Conservation (phyloP, 2,113 vertebrate genomes). For the Abramis brama region DNA sequence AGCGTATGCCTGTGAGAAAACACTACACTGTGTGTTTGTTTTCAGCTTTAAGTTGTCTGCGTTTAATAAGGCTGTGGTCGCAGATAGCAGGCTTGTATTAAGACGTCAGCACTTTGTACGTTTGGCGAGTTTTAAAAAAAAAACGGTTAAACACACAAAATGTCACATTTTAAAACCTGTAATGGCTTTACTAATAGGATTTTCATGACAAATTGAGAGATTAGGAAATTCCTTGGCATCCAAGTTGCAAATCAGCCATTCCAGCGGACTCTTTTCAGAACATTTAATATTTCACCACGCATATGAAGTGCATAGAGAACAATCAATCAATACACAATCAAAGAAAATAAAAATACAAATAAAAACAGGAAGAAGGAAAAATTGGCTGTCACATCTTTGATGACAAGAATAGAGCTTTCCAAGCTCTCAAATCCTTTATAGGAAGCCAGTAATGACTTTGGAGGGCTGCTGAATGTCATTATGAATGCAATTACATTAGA, state of each 20-base stretch:
- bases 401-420: neutral
- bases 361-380: neutral
- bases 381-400: neutral
- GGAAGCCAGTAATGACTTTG: neutral
- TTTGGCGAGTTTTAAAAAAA: neutral
- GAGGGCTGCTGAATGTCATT: neutral
- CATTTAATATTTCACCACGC: neutral
- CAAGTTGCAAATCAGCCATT: neutral
- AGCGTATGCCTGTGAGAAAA: constrained; percentile 12
- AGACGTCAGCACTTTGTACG: neutral
- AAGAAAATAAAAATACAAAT: neutral
- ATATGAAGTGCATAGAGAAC: neutral
- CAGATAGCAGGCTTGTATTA: constrained; percentile 1
- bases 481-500: neutral
- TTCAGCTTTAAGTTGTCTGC: constrained; percentile 3
- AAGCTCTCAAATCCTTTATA: constrained; percentile 8
- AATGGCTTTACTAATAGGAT: constrained; percentile 18
- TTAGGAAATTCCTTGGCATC: neutral
- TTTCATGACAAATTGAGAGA: constrained; percentile 16
- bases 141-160: neutral
- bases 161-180: constrained; percentile 2
- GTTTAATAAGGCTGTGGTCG: neutral
- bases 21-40: constrained; percentile 1
- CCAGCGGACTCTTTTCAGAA: neutral
- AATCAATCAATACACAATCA: neutral